Percentiles rank a stretch among this genome's conserved stretches.
Evolutionary conservation across 2,797 vertebrate species (phyloP).

Genomic region (Numenius phaeopus): DNA sequence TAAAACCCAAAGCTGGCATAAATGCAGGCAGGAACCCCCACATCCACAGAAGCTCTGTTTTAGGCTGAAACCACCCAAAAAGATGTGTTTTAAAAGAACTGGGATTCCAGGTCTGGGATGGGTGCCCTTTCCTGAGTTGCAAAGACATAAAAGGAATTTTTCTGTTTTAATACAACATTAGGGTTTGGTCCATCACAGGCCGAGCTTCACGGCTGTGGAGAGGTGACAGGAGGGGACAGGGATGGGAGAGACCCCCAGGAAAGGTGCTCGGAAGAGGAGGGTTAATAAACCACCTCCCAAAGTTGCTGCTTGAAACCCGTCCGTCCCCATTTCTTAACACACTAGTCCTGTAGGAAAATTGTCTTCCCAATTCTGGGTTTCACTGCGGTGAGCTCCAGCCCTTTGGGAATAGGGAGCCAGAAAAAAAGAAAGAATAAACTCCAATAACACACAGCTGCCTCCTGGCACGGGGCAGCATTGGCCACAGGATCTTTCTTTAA

Average conservation of each 20-base stretch:
- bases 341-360: neutral
- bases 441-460: neutral
- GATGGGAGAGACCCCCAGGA: neutral
- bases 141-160: neutral
- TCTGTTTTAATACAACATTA: neutral
- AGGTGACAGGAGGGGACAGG: neutral
- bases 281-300: neutral
- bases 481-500: neutral
- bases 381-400: neutral
- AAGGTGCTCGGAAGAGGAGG: neutral
- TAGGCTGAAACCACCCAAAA: neutral
- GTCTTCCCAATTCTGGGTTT: neutral
- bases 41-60: neutral
- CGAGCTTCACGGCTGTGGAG: neutral
- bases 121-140: neutral
- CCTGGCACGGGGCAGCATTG: accelerated
- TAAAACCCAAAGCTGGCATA: neutral
- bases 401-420: neutral
- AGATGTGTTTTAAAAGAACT: neutral
- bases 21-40: neutral
- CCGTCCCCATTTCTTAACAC: neutral
- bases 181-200: accelerated
- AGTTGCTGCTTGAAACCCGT: neutral
- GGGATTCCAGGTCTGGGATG: neutral
- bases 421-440: neutral